Percentiles rank a stretch among this genome's conserved stretches.
Evolutionary conservation across 2,888 invertebrate species (phyloP).

Genomic region (Aleiodes testaceus): DNA sequence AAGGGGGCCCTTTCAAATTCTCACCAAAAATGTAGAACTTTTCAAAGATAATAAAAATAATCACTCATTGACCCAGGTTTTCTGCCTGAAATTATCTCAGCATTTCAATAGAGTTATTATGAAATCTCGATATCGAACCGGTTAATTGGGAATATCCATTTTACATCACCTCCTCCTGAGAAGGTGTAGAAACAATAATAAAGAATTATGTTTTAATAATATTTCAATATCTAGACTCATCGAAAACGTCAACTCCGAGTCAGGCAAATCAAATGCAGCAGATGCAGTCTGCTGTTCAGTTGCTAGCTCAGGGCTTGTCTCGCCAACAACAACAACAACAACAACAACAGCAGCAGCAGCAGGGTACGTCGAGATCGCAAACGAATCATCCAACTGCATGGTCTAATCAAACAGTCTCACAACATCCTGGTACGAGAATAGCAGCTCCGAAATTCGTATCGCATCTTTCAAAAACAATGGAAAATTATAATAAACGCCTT

Average conservation of each 20-base stretch:
- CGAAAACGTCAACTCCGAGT: slow-evolving; percentile 65
- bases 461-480: not conserved
- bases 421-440: slow-evolving; percentile 65
- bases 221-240: slow-evolving; percentile 59
- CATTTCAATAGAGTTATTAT: no score
- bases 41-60: no score
- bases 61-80: no score
- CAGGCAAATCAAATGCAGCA: slow-evolving; percentile 67
- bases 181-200: slow-evolving; percentile 5
- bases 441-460: not conserved
- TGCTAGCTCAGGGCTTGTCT: slow-evolving; percentile 66
- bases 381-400: slow-evolving; percentile 62
- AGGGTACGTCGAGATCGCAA: slow-evolving; percentile 36
- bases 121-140: no score
- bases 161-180: no score
- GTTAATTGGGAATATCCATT: no score
- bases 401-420: slow-evolving; percentile 66
- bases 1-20: no score
- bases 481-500: slow-evolving; percentile 16
- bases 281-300: slow-evolving; percentile 66
- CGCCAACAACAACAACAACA: slow-evolving; percentile 61
- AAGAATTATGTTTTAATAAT: not conserved
- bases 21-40: no score
- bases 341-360: slow-evolving; percentile 52
- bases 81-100: no score